Evolutionary conservation across 2,113 vertebrate genomes (phyloP), one percentile per base, ranked within the genome.

Genomic region (Bubo scandiacus): DNA sequence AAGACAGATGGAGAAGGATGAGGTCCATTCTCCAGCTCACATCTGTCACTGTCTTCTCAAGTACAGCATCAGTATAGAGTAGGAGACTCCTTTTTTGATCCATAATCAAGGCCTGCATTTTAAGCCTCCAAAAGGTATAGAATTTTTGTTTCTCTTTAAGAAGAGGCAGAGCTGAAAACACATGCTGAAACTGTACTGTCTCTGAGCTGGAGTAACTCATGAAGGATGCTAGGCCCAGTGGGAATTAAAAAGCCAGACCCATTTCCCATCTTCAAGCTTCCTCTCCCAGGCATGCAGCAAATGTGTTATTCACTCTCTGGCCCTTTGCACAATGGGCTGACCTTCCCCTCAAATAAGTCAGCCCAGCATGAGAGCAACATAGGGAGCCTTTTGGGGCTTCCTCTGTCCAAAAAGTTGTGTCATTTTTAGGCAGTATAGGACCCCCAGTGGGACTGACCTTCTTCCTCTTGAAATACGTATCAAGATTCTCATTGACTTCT

Each of bases 311-410:
- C 51, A 34, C 81, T 94, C 59, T 11, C 16, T 80, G 66, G 59
- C 54, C 59, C 62, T 82, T 91, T 81, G 74, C 78, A 95, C 63
- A 88, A 26, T 88, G 63, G 74, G 45, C 78, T 95, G 94, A 92
- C 62, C 90, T 93, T 90, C 88, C 34, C 15, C 51, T 88, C 38
- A 83, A 30, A 92, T 54, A 89, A 86, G 85, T 96, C 87, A 96
- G 38, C 70, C 68, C 66, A 88, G 49, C 42, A 47, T 81, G 67
- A 92, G 59, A 95, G 45, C 42, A 96, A 82, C 59, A 88, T 73
- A 90, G 36, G 75, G 82, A 91, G 42, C 27, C 30, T 61, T 94
- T 82, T 75, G 74, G 63, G 32, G 38, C 67, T 82, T 91, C 26
- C 27, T 66, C 36, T 84, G 45, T 88, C 87, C 90, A 86, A 88